Conservation (phyloP, 2,888 invertebrate genomes). For the Asteroscopus sphinx region DNA sequence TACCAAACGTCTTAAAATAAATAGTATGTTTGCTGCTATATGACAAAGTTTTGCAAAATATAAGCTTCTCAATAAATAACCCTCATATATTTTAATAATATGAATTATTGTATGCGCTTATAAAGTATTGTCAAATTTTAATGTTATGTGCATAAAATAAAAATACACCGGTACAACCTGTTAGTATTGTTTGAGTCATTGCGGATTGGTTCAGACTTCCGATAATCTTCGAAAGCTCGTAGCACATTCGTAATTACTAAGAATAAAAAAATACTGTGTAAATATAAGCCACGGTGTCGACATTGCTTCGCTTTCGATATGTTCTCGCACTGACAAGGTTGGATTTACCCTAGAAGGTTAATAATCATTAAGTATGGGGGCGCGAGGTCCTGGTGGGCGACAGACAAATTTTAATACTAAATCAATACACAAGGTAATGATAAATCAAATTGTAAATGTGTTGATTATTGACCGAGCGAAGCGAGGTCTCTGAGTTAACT, state of each 20-base stretch:
- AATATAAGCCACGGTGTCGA: background rate
- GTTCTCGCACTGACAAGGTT: too few species aligned
- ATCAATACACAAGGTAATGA: too few species aligned
- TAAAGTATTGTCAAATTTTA: slow-evolving; percentile 27
- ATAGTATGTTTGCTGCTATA: background rate
- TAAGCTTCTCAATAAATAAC: slow-evolving; percentile 10
- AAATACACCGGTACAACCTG: slow-evolving; percentile 5
- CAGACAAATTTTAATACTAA: too few species aligned
- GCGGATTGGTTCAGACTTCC: background rate
- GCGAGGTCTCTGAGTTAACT: too few species aligned
- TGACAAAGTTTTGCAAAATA: slow-evolving; percentile 4
- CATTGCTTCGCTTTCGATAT: background rate
- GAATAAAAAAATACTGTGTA: slow-evolving; percentile 28
- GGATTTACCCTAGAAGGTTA: too few species aligned
- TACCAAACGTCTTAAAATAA: slow-evolving; percentile 7
- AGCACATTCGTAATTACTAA: background rate
- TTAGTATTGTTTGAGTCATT: slow-evolving; percentile 24
- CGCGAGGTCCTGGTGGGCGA: too few species aligned
- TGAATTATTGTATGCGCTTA: slow-evolving; percentile 2
- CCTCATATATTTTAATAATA: slow-evolving; percentile 3
- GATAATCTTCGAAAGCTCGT: background rate
- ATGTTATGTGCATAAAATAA: slow-evolving; percentile 9
- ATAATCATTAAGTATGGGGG: too few species aligned
- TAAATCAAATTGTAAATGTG: too few species aligned
- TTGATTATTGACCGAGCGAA: too few species aligned